Evolutionary conservation across 1,140 invertebrate species (phyloP), one percentile per base, ranked within the genome.

Genomic region (Brachionus angularis): DNA sequence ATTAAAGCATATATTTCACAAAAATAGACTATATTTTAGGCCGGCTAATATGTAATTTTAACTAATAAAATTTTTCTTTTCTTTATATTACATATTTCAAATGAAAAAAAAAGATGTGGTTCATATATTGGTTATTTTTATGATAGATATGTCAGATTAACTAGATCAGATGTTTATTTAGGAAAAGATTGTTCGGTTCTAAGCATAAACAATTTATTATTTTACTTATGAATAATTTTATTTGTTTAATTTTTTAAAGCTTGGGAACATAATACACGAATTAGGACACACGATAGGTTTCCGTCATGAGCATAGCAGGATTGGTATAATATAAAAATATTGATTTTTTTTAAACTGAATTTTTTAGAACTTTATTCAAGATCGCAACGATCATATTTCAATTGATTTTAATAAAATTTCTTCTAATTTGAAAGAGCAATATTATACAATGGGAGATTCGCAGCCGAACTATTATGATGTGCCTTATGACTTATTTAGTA

Each of bases 231-330:
- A 44, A 10, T 47, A 18, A 14, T 31, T 31, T 58, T 4, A 25
- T 58, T 3, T 23, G 16, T 58, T 58, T 62, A 36, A 23, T 67
- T 25, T 4, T 50, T n/a, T 49, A 12, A 8, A 73, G 73, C 46
- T 76, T 21, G 86, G 86, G 4, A 84, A 85, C 2, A 80, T 86
- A 16, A 78, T 86, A 39, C 87, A 88, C 74, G 86, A 88, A 77
- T 77, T 88, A 4, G 80, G 87, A 74, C 87, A 88, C 74, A 84
- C 85, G 0, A 73, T 86, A 1, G 86, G 86, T 25, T 86, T 87
- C 76, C 84, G 73, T 29, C 79, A 81, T 52, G 78, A 81, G 58
- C 80, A 81, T 16, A 74, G 72, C 2, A 53, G 79, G 34, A 72
- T 75, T 23, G 53, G 53, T 58, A 58, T n/a, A 25, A 27, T 27